Conservation (phyloP, 1,140 invertebrate genomes). For the Brachionus rubens region DNA sequence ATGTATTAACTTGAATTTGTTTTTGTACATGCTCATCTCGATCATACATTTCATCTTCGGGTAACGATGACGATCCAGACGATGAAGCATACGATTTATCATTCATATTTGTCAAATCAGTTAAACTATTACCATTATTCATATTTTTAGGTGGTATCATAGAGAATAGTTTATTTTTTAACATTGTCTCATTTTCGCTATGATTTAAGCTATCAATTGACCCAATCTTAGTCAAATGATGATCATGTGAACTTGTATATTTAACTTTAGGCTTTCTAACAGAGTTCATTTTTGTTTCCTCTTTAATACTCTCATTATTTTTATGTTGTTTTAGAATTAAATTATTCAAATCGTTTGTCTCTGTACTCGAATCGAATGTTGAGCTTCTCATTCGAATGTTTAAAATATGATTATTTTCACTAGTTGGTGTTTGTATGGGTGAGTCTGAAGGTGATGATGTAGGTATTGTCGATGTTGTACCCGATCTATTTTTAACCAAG, state of each 20-base stretch:
- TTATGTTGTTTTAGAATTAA: neutral
- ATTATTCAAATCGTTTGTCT: neutral
- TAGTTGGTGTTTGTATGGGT: neutral
- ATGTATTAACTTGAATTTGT: neutral
- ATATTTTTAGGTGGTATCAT: slow-evolving; percentile 2
- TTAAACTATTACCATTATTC: neutral
- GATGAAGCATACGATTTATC: slow-evolving; percentile 14
- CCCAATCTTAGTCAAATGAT: slow-evolving; percentile 7
- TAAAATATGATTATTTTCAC: neutral
- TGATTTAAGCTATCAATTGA: slow-evolving; percentile 5
- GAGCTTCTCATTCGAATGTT: neutral
- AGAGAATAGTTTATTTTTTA: slow-evolving; percentile 4
- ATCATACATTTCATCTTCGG: slow-evolving; percentile 25
- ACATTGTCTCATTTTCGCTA: neutral
- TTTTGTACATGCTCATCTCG: neutral
- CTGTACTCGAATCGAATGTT: slow-evolving; percentile 9
- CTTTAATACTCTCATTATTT: neutral
- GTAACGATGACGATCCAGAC: slow-evolving; percentile 10
- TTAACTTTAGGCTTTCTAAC: neutral
- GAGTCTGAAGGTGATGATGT: neutral
- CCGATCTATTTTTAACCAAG: neutral
- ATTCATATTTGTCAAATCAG: neutral
- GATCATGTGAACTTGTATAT: neutral
- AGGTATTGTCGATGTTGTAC: neutral
- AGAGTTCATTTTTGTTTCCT: neutral